Base-by-base conservation (phyloP, 2,113 vertebrate species). In the Oenanthe melanoleuca region DNA sequence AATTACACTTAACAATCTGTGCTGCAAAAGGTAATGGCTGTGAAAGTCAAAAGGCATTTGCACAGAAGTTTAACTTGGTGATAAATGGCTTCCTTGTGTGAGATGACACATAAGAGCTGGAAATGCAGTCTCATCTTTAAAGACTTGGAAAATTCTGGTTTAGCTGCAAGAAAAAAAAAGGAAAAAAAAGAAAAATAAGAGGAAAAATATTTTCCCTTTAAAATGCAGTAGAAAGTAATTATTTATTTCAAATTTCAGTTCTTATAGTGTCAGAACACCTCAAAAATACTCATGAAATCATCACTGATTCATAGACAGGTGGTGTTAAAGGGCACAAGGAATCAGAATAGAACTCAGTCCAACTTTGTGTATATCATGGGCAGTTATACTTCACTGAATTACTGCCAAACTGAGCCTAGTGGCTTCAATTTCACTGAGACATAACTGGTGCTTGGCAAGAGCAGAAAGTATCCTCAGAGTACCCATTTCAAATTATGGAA, bases 401-500 rank as follows among this genome's bases (percentile, higher is more conserved):
- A 95, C 88, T 78, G 72, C 72, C 85, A 83, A 86, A 88, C 86
- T 86, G 90, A 94, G 85, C 64, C 72, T 47, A 44, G 88, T 83
- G 65, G 29, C 77, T 94, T 88, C 90, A 84, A 86, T 88, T 95
- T 96, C 92, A 55, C 67, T 34, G 92, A 91, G 55, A 85, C 66
- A 37, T 92, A 94, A 83, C 89, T 88, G 81, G 81, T 95, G 79
- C 92, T 95, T 93, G 89, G 74, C 71, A 83, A 83, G 78, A 95
- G 81, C 85, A 86, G 75, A 80, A 91, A 94, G 59, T 96, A 95
- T 91, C 52, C 94, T 96, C 96, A 70, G 24, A 95, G 87, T 70
- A 63, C 59, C 59, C 89, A 86, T 96, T 96, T 73, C 34, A 31
- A 95, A 93, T 92, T 95, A 93, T 90, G 89, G 89, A 97, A 89